These are phyloP conservation scores for Percina caprodes DNA, from an alignment of 2,113 vertebrate species.

Conservation along the genomic window DNA sequence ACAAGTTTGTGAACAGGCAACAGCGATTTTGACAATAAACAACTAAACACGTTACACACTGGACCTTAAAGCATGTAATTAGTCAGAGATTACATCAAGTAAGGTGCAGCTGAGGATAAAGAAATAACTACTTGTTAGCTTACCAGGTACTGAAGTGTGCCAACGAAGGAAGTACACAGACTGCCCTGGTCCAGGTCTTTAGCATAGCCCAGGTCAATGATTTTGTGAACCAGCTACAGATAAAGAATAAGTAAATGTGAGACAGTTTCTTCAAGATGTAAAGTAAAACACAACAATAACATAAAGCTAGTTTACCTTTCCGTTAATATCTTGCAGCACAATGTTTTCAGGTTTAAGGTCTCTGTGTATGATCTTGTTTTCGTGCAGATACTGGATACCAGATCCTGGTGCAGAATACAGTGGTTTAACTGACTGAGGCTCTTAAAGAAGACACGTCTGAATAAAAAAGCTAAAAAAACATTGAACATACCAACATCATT, in stretches of 20 bases:
- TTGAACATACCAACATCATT: constrained; percentile 91
- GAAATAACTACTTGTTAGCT: constrained; percentile 44
- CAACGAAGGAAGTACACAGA: constrained; percentile 97
- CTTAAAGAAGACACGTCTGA: background rate
- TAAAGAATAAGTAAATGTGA: background rate
- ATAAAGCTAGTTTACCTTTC: constrained; percentile 87
- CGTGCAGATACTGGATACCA: constrained; percentile 97
- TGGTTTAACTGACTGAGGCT: background rate
- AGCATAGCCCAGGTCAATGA: constrained; percentile 98
- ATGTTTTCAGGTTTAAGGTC: constrained; percentile 99
- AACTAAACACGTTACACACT: too few species aligned
- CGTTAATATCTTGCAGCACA: constrained; percentile 93
- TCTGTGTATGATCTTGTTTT: constrained; percentile 98
- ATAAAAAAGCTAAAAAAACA: accelerated
- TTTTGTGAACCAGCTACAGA: constrained; percentile 92
- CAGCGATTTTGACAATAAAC: too few species aligned
- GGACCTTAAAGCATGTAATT: too few species aligned
- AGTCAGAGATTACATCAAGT: background rate
- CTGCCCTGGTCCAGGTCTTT: constrained; percentile 99
- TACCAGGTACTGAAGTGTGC: constrained; percentile 97
- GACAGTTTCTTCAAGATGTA: background rate
- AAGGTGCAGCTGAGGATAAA: background rate
- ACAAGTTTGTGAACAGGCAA: too few species aligned
- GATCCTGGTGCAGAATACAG: constrained; percentile 83
- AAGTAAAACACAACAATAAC: background rate